Percentiles rank a stretch among this genome's conserved stretches.
These are phyloP conservation scores for Tachina fera DNA, from an alignment of 2,888 invertebrate species.

Conservation along the genomic window DNA sequence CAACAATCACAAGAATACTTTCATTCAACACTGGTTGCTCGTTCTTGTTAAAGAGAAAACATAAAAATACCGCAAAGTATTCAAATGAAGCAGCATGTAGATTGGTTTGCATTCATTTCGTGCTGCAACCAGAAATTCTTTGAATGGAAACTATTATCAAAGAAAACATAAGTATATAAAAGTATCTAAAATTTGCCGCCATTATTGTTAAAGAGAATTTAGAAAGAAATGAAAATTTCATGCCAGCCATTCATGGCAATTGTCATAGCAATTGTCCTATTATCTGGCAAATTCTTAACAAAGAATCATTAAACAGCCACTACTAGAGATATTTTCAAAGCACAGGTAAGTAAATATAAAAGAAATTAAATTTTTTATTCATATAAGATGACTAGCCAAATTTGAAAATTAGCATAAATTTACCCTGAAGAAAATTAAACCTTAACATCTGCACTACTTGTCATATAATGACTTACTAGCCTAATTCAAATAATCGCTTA, in stretches of 20 bases:
- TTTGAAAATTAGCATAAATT: too few species aligned
- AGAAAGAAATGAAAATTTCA: neutral
- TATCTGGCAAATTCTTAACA: too few species aligned
- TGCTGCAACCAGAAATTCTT: conserved; percentile 4
- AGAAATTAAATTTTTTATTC: too few species aligned
- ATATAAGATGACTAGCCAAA: too few species aligned
- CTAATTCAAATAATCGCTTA: too few species aligned
- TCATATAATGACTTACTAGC: too few species aligned
- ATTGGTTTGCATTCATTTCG: conserved; percentile 12
- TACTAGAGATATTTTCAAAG: too few species aligned
- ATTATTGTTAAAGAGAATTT: neutral
- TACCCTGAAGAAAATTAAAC: too few species aligned
- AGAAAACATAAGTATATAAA: neutral
- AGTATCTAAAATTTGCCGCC: neutral
- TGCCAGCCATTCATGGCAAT: neutral
- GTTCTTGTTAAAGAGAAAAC: neutral
- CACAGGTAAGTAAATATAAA: too few species aligned
- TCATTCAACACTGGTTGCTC: neutral
- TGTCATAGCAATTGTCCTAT: too few species aligned
- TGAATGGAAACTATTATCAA: neutral
- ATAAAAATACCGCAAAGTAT: neutral
- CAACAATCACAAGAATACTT: neutral
- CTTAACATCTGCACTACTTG: too few species aligned
- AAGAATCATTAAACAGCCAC: too few species aligned
- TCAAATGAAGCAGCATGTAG: neutral